Evolutionary conservation across 2,888 invertebrate genomes (phyloP).

Genomic region (Pristionchus japonicus): DNA sequence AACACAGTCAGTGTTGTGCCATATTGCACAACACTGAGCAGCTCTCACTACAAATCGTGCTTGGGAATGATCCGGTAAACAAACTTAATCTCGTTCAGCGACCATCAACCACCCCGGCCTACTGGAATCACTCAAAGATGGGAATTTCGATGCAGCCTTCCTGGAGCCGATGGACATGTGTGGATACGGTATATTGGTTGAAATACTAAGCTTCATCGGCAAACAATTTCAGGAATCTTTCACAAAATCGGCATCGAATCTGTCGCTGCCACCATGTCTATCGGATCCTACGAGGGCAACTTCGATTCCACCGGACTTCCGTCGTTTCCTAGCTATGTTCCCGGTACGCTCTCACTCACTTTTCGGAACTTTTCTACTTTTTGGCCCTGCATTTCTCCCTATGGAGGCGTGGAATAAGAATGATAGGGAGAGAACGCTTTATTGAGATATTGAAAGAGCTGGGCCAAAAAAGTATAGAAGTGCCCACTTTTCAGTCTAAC

Average conservation of each 20-base stretch:
- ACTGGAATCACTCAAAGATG: not conserved
- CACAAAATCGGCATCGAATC: conserved; percentile 11
- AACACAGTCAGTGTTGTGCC: too few species aligned
- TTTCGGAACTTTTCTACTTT: too few species aligned
- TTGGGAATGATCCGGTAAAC: too few species aligned
- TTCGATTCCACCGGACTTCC: conserved; percentile 23
- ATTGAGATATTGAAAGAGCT: too few species aligned
- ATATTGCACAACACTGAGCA: too few species aligned
- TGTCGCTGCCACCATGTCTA: not conserved
- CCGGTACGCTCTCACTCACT: not conserved
- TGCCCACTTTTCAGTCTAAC: not conserved
- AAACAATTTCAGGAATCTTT: conserved; percentile 19
- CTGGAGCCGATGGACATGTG: conserved; percentile 41
- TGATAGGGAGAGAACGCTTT: not conserved
- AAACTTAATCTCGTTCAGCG: not conserved
- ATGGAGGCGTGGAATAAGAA: too few species aligned
- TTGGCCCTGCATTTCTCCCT: too few species aligned
- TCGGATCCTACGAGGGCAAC: conserved; percentile 10
- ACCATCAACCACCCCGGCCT: conserved; percentile 31
- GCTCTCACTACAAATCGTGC: too few species aligned
- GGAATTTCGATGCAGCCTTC: not conserved
- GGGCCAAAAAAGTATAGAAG: too few species aligned
- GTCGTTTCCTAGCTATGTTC: conserved; percentile 41
- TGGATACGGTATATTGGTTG: not conserved
- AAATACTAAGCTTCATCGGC: not conserved